Conservation (phyloP, 1,140 invertebrate genomes). For the Papilio xuthus region DNA sequence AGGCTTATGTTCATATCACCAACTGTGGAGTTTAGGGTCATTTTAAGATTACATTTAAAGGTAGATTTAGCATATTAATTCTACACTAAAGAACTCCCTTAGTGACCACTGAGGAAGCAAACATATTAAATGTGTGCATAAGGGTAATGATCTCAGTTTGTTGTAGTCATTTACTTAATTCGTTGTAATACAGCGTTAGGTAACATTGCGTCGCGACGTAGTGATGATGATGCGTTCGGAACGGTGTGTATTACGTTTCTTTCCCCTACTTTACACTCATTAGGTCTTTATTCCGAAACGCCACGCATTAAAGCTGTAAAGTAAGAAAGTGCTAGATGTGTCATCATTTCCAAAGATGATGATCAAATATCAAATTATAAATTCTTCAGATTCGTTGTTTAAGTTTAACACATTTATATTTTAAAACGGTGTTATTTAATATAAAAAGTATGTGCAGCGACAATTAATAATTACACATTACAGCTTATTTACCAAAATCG, state of each 20-base stretch:
- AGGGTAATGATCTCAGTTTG: neutral
- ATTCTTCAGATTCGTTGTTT: no score
- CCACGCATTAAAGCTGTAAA: constrained; percentile 24
- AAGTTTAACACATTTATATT: no score
- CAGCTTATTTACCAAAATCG: no score
- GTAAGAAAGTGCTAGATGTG: constrained; percentile 12
- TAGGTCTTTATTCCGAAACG: constrained; percentile 40
- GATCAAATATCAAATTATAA: no score
- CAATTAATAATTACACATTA: no score
- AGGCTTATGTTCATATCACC: no score
- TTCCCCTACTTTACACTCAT: constrained; percentile 39
- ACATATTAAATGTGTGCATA: neutral
- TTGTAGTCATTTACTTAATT: neutral
- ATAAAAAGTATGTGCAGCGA: no score
- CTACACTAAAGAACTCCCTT: neutral
- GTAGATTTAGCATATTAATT: neutral
- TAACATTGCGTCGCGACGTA: neutral
- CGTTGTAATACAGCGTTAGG: neutral
- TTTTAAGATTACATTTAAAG: no score
- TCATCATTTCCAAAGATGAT: neutral
- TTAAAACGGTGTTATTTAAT: no score
- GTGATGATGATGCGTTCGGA: constrained; percentile 33
- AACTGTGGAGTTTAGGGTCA: no score
- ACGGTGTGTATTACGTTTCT: constrained; percentile 31
- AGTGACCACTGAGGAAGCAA: no score